Evolutionary conservation across 2,797 vertebrate genomes (phyloP), one percentile per base, ranked within the genome.

Genomic region (Acanthis flammea): DNA sequence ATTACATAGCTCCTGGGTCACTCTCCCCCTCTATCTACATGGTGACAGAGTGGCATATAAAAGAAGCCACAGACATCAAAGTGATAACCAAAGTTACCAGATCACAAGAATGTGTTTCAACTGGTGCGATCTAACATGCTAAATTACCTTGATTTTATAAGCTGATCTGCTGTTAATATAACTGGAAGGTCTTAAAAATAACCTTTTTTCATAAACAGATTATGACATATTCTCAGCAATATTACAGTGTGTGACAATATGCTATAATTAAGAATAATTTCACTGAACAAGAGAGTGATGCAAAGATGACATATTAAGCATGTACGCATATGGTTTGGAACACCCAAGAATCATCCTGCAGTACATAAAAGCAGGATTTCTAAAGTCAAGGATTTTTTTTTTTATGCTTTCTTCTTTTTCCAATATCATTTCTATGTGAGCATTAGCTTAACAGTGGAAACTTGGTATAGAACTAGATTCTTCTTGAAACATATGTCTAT

Each of bases 1-100:
- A 88, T 92, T 94, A 92, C 90, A 92, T 84, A 91, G 92, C 82
- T 90, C 83, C 83, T 85, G 86, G 94, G 90, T 87, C 77, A 89
- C 88, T 80, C 90, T 81, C 44, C 37, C 47, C 67, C 41, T 95
- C 74, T 95, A 80, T 83, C 87, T 94, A 87, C 79, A 94, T 2
- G 51, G 50, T 86, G 87, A 82, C 22, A 5, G 51, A 73, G 94
- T 88, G 93, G 92, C 84, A 14, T 50, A 55, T 42, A 61, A 67
- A 62, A 68, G 44, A 95, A 90, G 92, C 91, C 92, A 90, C 72
- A 25, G 12, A 74, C 35, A 73, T 67, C 9, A 6, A 88, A 80
- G 24, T 81, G 57, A 66, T 78, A 94, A 80, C 51, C 55, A 45
- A 82, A 81, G 63, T 73, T 60, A 91, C 42, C 77, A 92, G 95